These are phyloP conservation scores for Leucophenga varia DNA, from an alignment of 1,140 invertebrate species.

Conservation along the genomic window DNA sequence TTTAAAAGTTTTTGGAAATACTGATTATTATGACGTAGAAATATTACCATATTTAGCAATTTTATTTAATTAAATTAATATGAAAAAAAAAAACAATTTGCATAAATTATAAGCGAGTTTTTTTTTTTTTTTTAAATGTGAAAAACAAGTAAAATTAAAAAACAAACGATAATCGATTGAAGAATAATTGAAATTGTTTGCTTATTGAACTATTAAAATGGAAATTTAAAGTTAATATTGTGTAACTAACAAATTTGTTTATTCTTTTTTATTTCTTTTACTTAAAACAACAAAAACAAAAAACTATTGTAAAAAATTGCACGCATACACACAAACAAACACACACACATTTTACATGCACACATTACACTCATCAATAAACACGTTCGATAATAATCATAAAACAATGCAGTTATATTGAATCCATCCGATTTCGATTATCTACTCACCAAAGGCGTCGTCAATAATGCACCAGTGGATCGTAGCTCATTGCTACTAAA, in stretches of 20 bases:
- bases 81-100: too few relatives aligned
- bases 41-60: too few relatives aligned
- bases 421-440: slow-evolving; percentile 55
- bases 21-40: too few relatives aligned
- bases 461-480: slow-evolving; percentile 39
- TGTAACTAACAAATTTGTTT: slow-evolving; percentile 28
- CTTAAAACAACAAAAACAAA: slow-evolving; percentile 15
- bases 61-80: too few relatives aligned
- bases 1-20: too few relatives aligned
- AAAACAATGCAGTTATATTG: slow-evolving; percentile 35
- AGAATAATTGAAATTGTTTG: slow-evolving; percentile 10
- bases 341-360: slow-evolving; percentile 10
- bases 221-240: not conserved
- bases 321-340: slow-evolving; percentile 24
- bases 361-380: slow-evolving; percentile 1
- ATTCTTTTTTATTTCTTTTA: slow-evolving; percentile 21
- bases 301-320: slow-evolving; percentile 20
- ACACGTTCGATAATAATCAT: too few relatives aligned
- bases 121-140: too few relatives aligned
- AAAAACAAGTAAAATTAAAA: too few relatives aligned
- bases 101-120: too few relatives aligned
- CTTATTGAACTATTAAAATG: not conserved
- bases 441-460: slow-evolving; percentile 50
- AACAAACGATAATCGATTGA: too few relatives aligned
- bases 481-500: slow-evolving; percentile 49